Conservation (phyloP, 1,140 invertebrate species). For the Hycleus phaleratus region DNA sequence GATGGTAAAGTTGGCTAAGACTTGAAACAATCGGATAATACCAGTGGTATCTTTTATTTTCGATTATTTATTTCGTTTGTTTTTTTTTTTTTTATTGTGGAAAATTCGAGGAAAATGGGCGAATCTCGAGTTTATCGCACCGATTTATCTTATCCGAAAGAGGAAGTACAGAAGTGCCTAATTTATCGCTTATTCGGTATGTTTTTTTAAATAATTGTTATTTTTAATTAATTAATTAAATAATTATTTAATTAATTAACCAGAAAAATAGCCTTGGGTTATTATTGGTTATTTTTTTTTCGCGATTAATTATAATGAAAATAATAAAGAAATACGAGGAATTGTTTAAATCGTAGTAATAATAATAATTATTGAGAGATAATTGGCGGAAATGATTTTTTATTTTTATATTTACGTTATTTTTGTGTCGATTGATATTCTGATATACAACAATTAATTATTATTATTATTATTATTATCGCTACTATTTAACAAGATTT, state of each 20-base stretch:
- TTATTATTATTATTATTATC: no score
- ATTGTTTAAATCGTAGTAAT: background rate
- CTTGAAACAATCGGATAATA: no score
- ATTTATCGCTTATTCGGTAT: slow-evolving; percentile 36
- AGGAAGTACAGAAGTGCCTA: slow-evolving; percentile 35
- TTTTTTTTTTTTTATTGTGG: no score
- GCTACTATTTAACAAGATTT: no score
- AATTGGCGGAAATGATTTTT: background rate
- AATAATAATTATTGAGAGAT: background rate
- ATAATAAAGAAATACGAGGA: background rate
- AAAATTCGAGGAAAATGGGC: slow-evolving; percentile 21
- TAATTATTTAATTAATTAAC: background rate
- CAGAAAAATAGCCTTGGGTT: background rate
- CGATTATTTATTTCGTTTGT: no score
- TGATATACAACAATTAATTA: no score
- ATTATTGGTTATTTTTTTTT: no score
- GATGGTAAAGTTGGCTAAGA: no score
- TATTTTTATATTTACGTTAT: background rate
- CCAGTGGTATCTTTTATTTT: no score
- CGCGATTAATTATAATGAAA: background rate
- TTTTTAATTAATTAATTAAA: background rate
- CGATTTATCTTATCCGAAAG: slow-evolving; percentile 33
- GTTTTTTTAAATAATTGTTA: background rate
- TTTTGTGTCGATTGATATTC: no score
- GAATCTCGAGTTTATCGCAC: slow-evolving; percentile 29